Conservation (phyloP, 2,797 vertebrate species). For the Eulemur coronatus region DNA sequence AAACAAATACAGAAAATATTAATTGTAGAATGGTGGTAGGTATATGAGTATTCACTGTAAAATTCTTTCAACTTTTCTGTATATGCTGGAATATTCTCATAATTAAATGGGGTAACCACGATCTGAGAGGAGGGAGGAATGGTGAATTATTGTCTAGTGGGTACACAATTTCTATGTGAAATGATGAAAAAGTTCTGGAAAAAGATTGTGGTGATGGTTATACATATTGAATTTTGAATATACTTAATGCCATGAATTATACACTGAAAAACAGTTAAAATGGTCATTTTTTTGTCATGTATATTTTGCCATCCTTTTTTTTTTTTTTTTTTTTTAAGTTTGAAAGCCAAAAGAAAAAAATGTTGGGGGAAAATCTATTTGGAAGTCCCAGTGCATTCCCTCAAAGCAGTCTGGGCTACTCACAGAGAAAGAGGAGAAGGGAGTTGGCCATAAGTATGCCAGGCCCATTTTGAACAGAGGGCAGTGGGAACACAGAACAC, state of each 20-base stretch:
- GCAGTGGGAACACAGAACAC: neutral
- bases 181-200: neutral
- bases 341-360: neutral
- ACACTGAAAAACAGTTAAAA: neutral
- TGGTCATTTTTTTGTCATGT: neutral
- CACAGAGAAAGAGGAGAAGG: neutral
- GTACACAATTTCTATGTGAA: neutral
- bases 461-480: neutral
- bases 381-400: neutral
- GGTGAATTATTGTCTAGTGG: neutral
- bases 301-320: neutral
- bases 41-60: neutral
- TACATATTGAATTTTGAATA: neutral
- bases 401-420: neutral
- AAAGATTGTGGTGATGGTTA: neutral
- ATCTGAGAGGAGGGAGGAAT: neutral
- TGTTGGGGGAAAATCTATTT: neutral
- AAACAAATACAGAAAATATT: constrained; percentile 27
- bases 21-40: neutral
- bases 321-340: neutral
- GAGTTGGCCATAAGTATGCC: neutral
- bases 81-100: neutral
- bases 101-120: neutral
- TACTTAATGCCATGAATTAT: neutral
- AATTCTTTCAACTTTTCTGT: constrained; percentile 3